Percentiles rank a stretch among this genome's conserved stretches.
phyloP scores from a whole-genome alignment of 2,113 vertebrate species.

The Otolemur garnettii region DNA sequence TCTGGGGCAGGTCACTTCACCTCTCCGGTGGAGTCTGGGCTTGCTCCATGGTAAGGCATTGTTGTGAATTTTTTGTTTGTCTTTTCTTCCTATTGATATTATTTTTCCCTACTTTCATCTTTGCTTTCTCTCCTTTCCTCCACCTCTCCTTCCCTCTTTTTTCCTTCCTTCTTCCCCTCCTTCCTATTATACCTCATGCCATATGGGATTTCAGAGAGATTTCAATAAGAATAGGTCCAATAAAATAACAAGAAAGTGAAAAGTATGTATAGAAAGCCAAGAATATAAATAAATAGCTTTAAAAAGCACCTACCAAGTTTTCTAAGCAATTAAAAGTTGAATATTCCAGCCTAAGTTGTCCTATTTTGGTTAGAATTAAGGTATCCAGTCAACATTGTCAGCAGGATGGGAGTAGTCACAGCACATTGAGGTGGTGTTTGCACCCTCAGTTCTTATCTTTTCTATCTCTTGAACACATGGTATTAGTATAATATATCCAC shows the following conservation, averaged over 20 bases:
- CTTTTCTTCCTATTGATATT: background rate
- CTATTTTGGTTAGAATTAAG: background rate
- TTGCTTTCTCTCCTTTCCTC: background rate
- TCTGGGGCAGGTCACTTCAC: background rate
- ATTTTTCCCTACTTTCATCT: background rate
- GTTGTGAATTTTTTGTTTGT: background rate
- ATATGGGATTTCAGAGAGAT: background rate
- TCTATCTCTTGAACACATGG: background rate
- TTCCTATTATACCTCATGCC: background rate
- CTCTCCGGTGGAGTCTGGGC: background rate
- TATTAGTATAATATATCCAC: background rate
- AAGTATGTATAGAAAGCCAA: background rate
- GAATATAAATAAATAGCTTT: background rate
- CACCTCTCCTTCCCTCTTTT: background rate
- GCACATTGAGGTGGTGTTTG: background rate
- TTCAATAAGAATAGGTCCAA: background rate
- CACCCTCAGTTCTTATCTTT: background rate
- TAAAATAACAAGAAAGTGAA: slow-evolving; percentile 26
- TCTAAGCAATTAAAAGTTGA: background rate
- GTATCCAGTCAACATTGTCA: background rate
- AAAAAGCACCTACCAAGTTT: background rate
- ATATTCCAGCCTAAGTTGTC: background rate
- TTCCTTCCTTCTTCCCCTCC: background rate
- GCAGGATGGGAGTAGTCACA: background rate
- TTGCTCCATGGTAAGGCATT: background rate